Conservation (phyloP, 2,888 invertebrate species). For the Elysia crispata region DNA sequence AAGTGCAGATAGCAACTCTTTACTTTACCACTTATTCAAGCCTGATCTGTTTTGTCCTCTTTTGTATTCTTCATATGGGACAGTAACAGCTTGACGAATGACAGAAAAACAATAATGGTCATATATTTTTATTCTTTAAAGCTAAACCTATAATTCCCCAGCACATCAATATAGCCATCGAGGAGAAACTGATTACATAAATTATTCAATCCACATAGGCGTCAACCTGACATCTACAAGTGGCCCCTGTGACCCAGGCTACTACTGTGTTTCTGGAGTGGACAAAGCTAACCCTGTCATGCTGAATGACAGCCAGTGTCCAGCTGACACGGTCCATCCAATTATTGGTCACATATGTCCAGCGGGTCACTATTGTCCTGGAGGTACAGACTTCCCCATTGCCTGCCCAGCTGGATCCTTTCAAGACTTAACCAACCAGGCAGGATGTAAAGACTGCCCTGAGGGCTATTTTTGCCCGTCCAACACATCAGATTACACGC, state of each 20-base stretch:
- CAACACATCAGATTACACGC: constrained; percentile 70
- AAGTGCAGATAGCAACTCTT: too few relatives aligned
- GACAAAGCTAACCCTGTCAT: constrained; percentile 70
- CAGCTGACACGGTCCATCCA: constrained; percentile 70
- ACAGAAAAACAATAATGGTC: too few relatives aligned
- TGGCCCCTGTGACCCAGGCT: constrained; percentile 67
- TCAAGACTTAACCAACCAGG: constrained; percentile 70
- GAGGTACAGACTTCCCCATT: constrained; percentile 68
- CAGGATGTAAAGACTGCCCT: constrained; percentile 70
- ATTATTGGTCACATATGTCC: constrained; percentile 73
- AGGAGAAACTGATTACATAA: too few relatives aligned
- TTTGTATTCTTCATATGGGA: too few relatives aligned
- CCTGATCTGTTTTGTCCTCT: too few relatives aligned
- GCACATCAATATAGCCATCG: too few relatives aligned
- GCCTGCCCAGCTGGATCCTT: constrained; percentile 73
- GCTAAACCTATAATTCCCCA: too few relatives aligned
- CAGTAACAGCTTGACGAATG: too few relatives aligned
- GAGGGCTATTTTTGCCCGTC: constrained; percentile 72
- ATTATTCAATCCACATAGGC: constrained; percentile 51
- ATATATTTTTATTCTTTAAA: too few relatives aligned
- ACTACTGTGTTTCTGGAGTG: constrained; percentile 69
- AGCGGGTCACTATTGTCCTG: constrained; percentile 69
- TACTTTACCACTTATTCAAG: too few relatives aligned
- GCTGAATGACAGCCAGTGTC: constrained; percentile 72
- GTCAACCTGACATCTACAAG: constrained; percentile 65